A percentile compares a stretch with the other conserved stretches of the same genome.
These are phyloP conservation scores for Telmatochromis sp. DNA, from an alignment of 2,113 vertebrate genomes.

Conservation along the genomic window DNA sequence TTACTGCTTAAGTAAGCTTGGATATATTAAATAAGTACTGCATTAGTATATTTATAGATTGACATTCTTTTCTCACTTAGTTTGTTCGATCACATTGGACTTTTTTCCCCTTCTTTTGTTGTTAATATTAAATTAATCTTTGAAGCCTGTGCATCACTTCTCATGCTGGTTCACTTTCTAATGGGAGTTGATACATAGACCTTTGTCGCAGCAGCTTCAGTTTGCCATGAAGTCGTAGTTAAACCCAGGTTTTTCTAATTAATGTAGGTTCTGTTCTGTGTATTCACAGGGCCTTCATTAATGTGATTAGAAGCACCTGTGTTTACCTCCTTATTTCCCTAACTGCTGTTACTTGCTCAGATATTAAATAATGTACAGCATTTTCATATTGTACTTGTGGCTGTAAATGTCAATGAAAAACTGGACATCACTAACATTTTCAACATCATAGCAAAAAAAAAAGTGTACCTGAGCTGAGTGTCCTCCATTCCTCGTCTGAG, in stretches of 20 bases:
- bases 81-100: background rate
- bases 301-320: background rate
- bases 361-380: background rate
- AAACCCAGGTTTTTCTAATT: background rate
- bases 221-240: background rate
- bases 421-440: background rate
- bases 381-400: background rate
- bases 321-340: background rate
- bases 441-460: background rate
- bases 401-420: background rate
- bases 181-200: background rate
- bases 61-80: background rate
- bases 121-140: background rate
- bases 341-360: background rate
- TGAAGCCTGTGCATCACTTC: background rate
- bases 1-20: background rate
- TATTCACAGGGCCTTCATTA: background rate
- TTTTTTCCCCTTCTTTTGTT: background rate
- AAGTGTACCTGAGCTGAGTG: slow-evolving; percentile 5
- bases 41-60: background rate
- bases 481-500: background rate
- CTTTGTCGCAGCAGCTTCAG: background rate
- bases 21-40: background rate
- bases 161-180: background rate
- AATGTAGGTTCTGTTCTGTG: background rate